A percentile compares a stretch with the other conserved stretches of the same genome.
Conservation (phyloP, 2,797 vertebrate genomes). For the Clarias pachynema region DNA sequence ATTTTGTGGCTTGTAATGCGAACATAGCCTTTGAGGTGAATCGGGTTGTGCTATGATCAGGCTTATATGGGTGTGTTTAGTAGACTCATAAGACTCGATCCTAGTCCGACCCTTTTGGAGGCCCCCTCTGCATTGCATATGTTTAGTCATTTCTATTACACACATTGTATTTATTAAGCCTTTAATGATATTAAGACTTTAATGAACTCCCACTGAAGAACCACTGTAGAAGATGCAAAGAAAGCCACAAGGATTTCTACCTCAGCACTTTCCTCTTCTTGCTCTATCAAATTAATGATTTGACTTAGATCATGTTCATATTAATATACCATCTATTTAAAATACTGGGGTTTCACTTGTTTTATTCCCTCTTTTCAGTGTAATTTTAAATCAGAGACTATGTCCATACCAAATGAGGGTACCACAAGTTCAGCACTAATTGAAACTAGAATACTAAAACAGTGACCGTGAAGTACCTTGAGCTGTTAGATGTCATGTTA, state of each 20-base stretch:
- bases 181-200: neutral
- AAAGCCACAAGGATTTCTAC: neutral
- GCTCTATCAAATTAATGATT: neutral
- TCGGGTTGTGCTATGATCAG: neutral
- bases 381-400: neutral
- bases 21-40: neutral
- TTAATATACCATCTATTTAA: neutral
- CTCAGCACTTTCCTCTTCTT: constrained; percentile 7
- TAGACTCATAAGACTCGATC: neutral
- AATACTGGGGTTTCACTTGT: neutral
- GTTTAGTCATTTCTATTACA: neutral
- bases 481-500: neutral
- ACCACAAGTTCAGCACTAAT: neutral
- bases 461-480: neutral
- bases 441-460: neutral
- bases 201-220: neutral
- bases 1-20: too few species aligned
- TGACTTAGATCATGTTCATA: neutral
- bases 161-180: neutral
- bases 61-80: neutral
- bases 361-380: neutral
- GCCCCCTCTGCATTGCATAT: neutral
- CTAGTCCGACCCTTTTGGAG: too few species aligned
- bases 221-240: neutral
- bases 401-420: neutral